Percentiles rank a stretch among this genome's conserved stretches.
Conservation (phyloP, 2,797 vertebrate species). For the Centropyge bicolor region DNA sequence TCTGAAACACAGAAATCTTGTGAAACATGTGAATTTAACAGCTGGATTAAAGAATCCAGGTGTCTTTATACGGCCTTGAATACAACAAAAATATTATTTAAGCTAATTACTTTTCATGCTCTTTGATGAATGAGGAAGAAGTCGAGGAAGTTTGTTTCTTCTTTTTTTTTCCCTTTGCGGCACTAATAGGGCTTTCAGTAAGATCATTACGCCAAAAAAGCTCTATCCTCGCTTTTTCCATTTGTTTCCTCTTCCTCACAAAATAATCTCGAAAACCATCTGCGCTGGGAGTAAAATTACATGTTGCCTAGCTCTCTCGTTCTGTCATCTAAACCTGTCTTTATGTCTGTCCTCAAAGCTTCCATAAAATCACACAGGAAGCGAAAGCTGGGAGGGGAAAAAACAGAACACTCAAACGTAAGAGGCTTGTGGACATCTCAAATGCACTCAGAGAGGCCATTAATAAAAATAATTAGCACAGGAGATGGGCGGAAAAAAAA, state of each 20-base stretch:
- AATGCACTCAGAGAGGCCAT: slow-evolving; percentile 82
- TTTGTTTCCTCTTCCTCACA: slow-evolving; percentile 58
- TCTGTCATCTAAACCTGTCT: slow-evolving; percentile 66
- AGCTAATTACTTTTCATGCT: slow-evolving; percentile 56
- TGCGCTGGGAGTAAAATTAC: slow-evolving; percentile 67
- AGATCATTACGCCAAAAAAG: slow-evolving; percentile 65
- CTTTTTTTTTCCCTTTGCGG: slow-evolving; percentile 18
- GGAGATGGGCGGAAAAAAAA: slow-evolving; percentile 66
- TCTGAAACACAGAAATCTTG: slow-evolving; percentile 27
- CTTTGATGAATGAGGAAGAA: slow-evolving; percentile 49
- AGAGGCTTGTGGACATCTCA: slow-evolving; percentile 79
- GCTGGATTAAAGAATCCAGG: slow-evolving; percentile 37
- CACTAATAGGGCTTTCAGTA: slow-evolving; percentile 70
- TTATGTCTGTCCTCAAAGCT: slow-evolving; percentile 58
- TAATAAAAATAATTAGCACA: slow-evolving; percentile 84
- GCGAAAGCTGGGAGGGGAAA: slow-evolving; percentile 48
- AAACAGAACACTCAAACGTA: slow-evolving; percentile 74
- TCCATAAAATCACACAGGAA: slow-evolving; percentile 74
- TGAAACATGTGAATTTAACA: slow-evolving; percentile 21
- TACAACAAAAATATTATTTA: slow-evolving; percentile 44
- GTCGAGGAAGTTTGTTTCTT: slow-evolving; percentile 19
- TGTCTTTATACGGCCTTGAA: slow-evolving; percentile 37
- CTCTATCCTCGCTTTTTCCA: slow-evolving; percentile 57
- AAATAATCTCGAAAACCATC: slow-evolving; percentile 73
- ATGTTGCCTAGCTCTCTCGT: slow-evolving; percentile 58